Evolutionary conservation across 2,113 vertebrate species (phyloP).

Genomic region (Amazona vittata): DNA sequence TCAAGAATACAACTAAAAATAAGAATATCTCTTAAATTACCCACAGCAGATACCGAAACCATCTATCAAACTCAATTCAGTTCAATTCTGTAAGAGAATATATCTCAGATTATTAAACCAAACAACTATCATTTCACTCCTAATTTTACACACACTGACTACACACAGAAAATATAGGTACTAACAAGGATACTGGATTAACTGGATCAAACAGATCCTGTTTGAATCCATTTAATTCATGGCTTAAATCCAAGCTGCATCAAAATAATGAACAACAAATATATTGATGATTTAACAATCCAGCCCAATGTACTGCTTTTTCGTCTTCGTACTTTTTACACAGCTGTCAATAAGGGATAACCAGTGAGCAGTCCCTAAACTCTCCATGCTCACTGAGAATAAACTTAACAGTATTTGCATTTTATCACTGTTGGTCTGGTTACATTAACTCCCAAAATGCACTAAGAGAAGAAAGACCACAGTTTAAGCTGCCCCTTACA

Average conservation of each 20-base stretch:
- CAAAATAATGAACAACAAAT: background rate
- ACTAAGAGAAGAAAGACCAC: background rate
- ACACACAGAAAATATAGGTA: background rate
- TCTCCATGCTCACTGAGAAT: background rate
- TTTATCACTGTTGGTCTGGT: background rate
- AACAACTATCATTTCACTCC: background rate
- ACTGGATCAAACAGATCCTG: background rate
- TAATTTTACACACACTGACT: background rate
- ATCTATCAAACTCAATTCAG: background rate
- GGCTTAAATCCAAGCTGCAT: background rate
- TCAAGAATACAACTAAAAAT: background rate
- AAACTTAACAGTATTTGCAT: background rate
- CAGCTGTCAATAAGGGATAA: background rate
- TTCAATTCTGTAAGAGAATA: background rate
- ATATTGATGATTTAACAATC: background rate
- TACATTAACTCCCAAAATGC: background rate
- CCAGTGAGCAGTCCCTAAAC: background rate
- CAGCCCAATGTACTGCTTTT: background rate
- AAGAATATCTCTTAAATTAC: background rate
- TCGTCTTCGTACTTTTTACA: background rate
- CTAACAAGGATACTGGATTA: background rate
- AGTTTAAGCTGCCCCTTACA: background rate
- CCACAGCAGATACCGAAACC: background rate
- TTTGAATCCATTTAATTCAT: background rate
- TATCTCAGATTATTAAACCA: background rate